Evolutionary conservation across 2,888 invertebrate genomes (phyloP).

Genomic region (Allacma fusca): DNA sequence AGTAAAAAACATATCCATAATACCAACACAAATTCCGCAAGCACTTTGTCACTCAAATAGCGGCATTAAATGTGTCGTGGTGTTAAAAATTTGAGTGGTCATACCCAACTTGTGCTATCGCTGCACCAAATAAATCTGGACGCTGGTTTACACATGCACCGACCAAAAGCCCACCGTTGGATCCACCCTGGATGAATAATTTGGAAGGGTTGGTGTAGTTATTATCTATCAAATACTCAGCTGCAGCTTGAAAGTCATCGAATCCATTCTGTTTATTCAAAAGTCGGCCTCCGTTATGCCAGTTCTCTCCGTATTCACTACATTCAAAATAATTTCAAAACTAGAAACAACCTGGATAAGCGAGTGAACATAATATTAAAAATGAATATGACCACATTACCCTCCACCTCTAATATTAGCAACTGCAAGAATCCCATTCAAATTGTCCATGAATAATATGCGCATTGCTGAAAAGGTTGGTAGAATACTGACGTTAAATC

Average conservation of each 20-base stretch:
- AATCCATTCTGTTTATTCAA: constrained; percentile 96
- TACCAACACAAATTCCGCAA: no score
- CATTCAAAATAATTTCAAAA: constrained; percentile 51
- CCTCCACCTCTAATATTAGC: constrained; percentile 97
- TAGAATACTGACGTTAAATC: constrained; percentile 91
- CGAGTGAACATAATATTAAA: no score
- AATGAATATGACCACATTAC: constrained; percentile 67
- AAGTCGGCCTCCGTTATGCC: constrained; percentile 93
- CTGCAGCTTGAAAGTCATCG: constrained; percentile 94
- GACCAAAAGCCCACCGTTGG: constrained; percentile 96
- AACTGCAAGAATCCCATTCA: constrained; percentile 87
- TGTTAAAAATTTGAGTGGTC: no score
- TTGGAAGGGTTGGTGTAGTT: constrained; percentile 80
- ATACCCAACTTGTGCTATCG: constrained; percentile 93
- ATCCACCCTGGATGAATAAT: constrained; percentile 90
- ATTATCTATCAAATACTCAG: constrained; percentile 82
- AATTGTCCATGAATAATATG: constrained; percentile 86
- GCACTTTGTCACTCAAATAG: no score
- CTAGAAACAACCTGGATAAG: not conserved
- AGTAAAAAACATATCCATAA: constrained; percentile 25
- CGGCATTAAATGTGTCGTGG: no score
- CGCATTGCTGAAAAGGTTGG: constrained; percentile 89
- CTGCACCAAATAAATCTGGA: constrained; percentile 92
- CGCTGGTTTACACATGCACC: constrained; percentile 94
- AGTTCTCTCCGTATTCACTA: constrained; percentile 95